Conservation (phyloP, 2,888 invertebrate genomes). For the Eristalis arbustorum region DNA sequence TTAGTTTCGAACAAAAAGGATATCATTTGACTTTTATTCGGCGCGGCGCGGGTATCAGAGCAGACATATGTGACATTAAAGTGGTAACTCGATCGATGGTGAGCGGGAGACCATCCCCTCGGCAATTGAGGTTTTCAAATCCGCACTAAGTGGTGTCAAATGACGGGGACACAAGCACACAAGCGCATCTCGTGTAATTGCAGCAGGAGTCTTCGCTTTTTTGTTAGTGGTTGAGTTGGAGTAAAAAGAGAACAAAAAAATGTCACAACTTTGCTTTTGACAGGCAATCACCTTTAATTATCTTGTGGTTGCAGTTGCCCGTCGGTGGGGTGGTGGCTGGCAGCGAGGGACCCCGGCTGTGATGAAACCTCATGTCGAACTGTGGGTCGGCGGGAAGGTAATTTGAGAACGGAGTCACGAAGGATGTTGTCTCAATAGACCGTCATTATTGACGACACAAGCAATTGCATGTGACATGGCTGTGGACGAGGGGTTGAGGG, state of each 20-base stretch:
- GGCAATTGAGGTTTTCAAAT: conserved; percentile 58
- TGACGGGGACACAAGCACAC: conserved; percentile 8
- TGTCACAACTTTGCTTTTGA: conserved; percentile 59
- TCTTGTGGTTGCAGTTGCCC: not conserved
- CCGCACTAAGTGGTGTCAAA: conserved; percentile 60
- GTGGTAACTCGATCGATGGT: conserved; percentile 60
- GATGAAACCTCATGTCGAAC: too few relatives aligned
- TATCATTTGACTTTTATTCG: conserved; percentile 56
- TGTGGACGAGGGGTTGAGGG: not conserved
- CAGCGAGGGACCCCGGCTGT: not conserved
- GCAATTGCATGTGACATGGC: not conserved
- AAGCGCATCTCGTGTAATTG: conserved; percentile 46
- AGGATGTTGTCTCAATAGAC: not conserved
- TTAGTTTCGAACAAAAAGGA: conserved; percentile 28
- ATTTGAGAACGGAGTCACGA: not conserved
- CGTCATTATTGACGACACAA: not conserved
- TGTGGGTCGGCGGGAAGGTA: not conserved
- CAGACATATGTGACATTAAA: conserved; percentile 57
- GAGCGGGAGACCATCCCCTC: conserved; percentile 8
- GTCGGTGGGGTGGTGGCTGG: not conserved
- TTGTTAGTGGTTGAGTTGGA: conserved; percentile 22
- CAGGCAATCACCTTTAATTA: conserved; percentile 67
- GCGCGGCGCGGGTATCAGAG: not conserved
- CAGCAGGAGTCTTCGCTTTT: conserved; percentile 10
- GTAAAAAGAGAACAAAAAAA: conserved; percentile 1